Base-by-base conservation (phyloP, 1,140 invertebrate species). In the Bradysia coprophila region DNA sequence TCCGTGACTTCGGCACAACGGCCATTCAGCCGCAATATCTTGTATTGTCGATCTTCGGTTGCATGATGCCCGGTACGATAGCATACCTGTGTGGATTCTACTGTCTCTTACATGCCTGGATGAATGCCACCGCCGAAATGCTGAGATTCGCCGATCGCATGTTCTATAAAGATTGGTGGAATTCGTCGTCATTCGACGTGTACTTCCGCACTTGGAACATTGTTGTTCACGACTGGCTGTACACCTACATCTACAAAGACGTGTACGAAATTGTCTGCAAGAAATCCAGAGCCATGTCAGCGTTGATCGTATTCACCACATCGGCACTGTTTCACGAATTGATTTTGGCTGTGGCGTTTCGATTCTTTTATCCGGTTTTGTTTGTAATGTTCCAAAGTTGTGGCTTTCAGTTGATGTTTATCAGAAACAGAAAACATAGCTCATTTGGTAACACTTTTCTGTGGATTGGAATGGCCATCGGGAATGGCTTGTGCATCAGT, bases 91-190 rank as follows among this genome's bases (percentile, higher is more conserved):
- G 78, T 41, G 77, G 71, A 6, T 93, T 93, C 59, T 94, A 89
- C 62, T 72, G 78, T 38, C 62, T 95, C 1, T 59, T 94, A 2
- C 90, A 95, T 57, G 75, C 78, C 0, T 93, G 86, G 83, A 67
- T 86, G 50, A 95, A 94, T 63, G 79, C 81, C 8, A 84, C 78
- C 52, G 83, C 86, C 3, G 90, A 95, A 62, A 71, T 93, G 58
- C 51, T 92, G 10, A 68, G 67, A 38, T 95, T 95, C 62, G 84
- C 76, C 4, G 90, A 94, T 59, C 66, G 86, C 43, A 67, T 77
- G 49, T 90, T 88, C 61, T 89, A 90, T 52, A 76, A 90, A 77
- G 89, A 94, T 51, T 97, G 92, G 93, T 97, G 93, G 93, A 93
- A 86, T 38, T 77, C 76, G 5, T 77, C 75, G 2, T 76, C 75